Percentiles rank a stretch among this genome's conserved stretches.
These are phyloP conservation scores for Dicyrtoma fusca DNA, from an alignment of 2,888 invertebrate genomes.

Conservation along the genomic window DNA sequence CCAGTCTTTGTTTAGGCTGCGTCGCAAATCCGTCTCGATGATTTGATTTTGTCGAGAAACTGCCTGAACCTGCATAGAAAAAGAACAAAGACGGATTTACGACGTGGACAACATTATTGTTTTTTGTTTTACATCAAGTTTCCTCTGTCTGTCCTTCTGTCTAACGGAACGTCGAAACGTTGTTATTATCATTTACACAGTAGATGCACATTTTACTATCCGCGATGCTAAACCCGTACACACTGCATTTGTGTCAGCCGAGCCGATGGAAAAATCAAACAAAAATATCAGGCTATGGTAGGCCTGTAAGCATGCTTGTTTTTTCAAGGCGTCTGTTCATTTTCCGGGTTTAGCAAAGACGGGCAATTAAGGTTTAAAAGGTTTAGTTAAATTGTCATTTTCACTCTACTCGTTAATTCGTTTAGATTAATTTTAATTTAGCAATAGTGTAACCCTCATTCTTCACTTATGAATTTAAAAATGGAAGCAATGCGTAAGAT, in stretches of 20 bases:
- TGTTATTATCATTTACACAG: not conserved
- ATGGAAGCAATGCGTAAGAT: not conserved
- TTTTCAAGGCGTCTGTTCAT: too few relatives aligned
- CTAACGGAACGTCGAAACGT: not conserved
- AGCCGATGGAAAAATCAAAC: too few relatives aligned
- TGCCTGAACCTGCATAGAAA: slow-evolving; percentile 56
- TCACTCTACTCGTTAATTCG: not conserved
- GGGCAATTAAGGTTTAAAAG: too few relatives aligned
- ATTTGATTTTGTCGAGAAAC: slow-evolving; percentile 55
- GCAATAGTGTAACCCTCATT: slow-evolving; percentile 1
- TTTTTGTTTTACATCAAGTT: not conserved
- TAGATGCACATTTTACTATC: not conserved
- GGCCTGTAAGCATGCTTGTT: too few relatives aligned
- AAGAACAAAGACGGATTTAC: slow-evolving; percentile 52
- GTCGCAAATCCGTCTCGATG: slow-evolving; percentile 57
- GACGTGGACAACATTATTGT: slow-evolving; percentile 38
- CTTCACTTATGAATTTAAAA: slow-evolving; percentile 23
- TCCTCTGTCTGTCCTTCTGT: too few relatives aligned
- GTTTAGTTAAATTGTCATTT: too few relatives aligned
- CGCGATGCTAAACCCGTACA: not conserved
- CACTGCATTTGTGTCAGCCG: not conserved
- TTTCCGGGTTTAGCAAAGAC: too few relatives aligned
- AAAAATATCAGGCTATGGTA: too few relatives aligned
- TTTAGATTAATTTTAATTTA: not conserved
- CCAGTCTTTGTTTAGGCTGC: slow-evolving; percentile 56